Base-by-base conservation (phyloP, 1,140 invertebrate species). In the Heliconius hewitsoni region DNA sequence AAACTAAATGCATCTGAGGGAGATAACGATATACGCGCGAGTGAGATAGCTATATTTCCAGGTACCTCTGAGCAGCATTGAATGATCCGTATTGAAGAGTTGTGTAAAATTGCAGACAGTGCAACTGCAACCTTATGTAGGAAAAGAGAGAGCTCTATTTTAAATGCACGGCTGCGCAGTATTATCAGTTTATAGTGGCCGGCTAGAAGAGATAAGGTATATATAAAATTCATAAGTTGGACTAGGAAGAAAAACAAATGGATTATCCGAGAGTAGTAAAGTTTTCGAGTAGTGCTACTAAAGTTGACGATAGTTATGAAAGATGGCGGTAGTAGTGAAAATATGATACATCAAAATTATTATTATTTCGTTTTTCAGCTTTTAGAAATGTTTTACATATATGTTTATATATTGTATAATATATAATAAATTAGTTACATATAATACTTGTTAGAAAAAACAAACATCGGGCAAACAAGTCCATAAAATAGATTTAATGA, bases 71-170 rank as follows among this genome's bases (percentile, higher is more conserved):
- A 82, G 82, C 82, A 80, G 73, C 80, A 78, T 84, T 81, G 88
- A 91, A 85, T 83, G 77, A 82, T 83, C 78, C 75, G 66, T 77
- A 70, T 66, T 80, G 55, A 83, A 83, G 74, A 81, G 39, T 74
- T 80, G 30, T 18, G 83, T 76, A 81, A 52, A 82, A 71, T 85
- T 57, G 88, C 82, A 82, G 87, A 83, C 86, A 92, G 86, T 92
- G 85, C 89, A 93, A 91, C 80, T 94, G 93, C 93, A 93, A 87
- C 91, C 89, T 91, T 94, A 94, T 90, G 80, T 71, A 73, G 30
- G 83, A 16, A 66, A 74, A 2, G 50, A 79, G 84, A 93, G 85
- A 86, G 90, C 90, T 90, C 85, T 84, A 87, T 92, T 93, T 93
- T 73, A 81, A 81, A 85, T 89, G 86, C 52, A 60, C 27, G 18